Conservation (phyloP, 2,888 invertebrate genomes). For the Ypsolopha scabrella region DNA sequence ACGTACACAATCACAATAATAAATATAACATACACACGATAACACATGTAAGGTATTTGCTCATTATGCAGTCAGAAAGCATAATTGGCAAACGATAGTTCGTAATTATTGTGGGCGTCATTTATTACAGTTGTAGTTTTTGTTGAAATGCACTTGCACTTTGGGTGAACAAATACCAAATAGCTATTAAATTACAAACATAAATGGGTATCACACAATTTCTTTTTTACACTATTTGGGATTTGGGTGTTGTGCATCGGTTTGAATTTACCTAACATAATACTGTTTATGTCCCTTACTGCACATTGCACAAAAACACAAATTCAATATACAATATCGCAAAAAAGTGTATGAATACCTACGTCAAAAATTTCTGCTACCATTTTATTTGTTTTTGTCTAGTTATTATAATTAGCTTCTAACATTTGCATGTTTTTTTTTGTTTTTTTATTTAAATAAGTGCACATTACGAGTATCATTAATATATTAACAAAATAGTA, state of each 20-base stretch:
- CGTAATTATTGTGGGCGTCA: constrained; percentile 50
- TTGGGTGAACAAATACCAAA: neutral
- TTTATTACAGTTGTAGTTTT: constrained; percentile 33
- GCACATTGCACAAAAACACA: constrained; percentile 7
- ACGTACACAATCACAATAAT: constrained; percentile 40
- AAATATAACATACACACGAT: constrained; percentile 43
- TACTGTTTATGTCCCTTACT: constrained; percentile 3
- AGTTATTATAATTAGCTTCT: too few relatives aligned
- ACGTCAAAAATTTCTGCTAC: too few relatives aligned
- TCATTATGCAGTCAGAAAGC: constrained; percentile 61
- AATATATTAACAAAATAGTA: too few relatives aligned
- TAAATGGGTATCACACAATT: neutral
- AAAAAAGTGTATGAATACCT: too few relatives aligned
- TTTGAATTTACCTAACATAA: neutral
- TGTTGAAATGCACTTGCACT: constrained; percentile 1
- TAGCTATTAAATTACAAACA: too few relatives aligned
- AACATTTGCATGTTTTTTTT: too few relatives aligned
- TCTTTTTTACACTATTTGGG: neutral
- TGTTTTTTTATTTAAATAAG: too few relatives aligned
- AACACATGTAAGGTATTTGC: constrained; percentile 53
- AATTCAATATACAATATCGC: neutral
- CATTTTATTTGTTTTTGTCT: too few relatives aligned
- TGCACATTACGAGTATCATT: too few relatives aligned
- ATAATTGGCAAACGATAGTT: constrained; percentile 53
- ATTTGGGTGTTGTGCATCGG: too few relatives aligned